phyloP scores from a whole-genome alignment of 2,888 invertebrate genomes.

The Erebia epiphron region DNA sequence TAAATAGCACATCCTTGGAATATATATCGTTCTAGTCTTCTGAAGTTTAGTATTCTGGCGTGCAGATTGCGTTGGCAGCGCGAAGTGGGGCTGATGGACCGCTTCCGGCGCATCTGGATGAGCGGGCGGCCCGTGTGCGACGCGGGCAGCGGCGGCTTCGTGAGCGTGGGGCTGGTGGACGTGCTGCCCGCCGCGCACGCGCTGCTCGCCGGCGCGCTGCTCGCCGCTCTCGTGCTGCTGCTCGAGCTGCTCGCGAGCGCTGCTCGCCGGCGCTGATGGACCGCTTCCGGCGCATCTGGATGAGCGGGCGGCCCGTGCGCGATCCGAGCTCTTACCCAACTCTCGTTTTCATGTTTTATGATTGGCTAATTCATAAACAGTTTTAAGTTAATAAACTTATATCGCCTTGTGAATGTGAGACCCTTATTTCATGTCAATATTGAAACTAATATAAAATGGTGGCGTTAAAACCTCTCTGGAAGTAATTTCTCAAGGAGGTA shows the following conservation, averaged over 20 bases:
- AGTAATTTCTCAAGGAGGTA: too few species aligned
- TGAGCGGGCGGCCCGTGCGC: conserved; percentile 80
- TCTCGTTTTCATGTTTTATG: too few species aligned
- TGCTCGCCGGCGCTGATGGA: background rate
- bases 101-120: conserved; percentile 79
- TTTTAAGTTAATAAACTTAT: too few species aligned
- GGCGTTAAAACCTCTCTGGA: too few species aligned
- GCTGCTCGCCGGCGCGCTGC: conserved; percentile 52
- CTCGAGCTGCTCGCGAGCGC: conserved; percentile 25
- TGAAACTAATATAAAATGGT: background rate
- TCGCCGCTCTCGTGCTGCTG: conserved; percentile 42
- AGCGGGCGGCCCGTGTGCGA: conserved; percentile 80
- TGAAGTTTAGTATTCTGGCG: background rate
- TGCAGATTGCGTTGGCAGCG: conserved; percentile 83
- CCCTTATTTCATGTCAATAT: background rate
- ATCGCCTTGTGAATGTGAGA: too few species aligned
- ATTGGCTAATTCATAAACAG: too few species aligned
- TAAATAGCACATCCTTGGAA: too few species aligned
- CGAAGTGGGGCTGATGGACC: conserved; percentile 81
- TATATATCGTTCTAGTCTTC: too few species aligned
- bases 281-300: conserved; percentile 74
- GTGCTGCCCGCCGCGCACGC: conserved; percentile 77
- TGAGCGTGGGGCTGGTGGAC: conserved; percentile 80
- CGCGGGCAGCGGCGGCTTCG: conserved; percentile 72
- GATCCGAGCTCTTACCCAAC: conserved; percentile 46